These are phyloP conservation scores for Etia nguti DNA, from an alignment of 2,113 vertebrate species.

Conservation along the genomic window DNA sequence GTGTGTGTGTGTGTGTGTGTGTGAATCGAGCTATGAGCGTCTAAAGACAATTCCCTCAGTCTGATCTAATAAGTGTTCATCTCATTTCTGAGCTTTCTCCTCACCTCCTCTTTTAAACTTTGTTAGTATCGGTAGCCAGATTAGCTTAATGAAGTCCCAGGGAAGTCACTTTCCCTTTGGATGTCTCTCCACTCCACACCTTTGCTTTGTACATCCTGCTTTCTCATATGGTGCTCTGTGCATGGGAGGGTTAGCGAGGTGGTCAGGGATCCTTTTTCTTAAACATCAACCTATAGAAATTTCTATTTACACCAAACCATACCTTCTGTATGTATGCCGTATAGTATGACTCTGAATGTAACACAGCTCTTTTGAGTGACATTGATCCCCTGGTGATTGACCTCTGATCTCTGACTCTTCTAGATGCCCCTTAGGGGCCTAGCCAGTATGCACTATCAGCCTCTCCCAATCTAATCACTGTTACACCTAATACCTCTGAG, in stretches of 20 bases:
- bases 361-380: constrained; percentile 40
- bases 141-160: constrained; percentile 78
- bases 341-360: constrained; percentile 15
- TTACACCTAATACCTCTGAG: constrained; percentile 61
- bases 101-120: constrained; percentile 68
- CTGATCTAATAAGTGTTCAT: constrained; percentile 80
- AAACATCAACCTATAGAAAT: background rate
- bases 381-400: constrained; percentile 66
- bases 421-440: constrained; percentile 46
- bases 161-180: constrained; percentile 65
- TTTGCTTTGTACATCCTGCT: background rate
- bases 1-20: constrained; percentile 10
- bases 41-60: constrained; percentile 57
- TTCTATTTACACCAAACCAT: background rate
- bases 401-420: constrained; percentile 60
- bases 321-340: background rate
- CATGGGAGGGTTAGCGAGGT: background rate
- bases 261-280: background rate
- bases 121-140: constrained; percentile 76
- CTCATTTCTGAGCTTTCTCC: constrained; percentile 70
- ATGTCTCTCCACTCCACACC: constrained; percentile 1
- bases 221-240: background rate
- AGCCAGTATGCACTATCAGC: constrained; percentile 57
- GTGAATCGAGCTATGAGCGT: constrained; percentile 47
- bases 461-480: constrained; percentile 65